Conservation (phyloP, 1,140 invertebrate genomes). For the Batillaria attramentaria region DNA sequence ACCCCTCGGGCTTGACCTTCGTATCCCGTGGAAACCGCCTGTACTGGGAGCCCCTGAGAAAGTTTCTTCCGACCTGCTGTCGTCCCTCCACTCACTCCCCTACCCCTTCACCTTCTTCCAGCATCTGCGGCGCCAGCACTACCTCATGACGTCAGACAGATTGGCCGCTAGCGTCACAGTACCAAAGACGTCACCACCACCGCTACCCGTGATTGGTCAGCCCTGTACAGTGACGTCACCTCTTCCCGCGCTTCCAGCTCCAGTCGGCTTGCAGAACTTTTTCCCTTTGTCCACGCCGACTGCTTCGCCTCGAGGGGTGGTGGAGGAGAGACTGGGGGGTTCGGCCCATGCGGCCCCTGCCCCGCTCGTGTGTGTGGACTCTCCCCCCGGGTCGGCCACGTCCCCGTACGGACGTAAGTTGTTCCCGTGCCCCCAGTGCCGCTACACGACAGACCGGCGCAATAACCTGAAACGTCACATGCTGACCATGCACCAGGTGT, state of each 20-base stretch:
- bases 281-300: not conserved
- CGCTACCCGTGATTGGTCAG: not conserved
- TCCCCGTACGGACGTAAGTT: constrained; percentile 57
- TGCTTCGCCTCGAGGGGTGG: not conserved
- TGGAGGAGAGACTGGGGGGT: not conserved
- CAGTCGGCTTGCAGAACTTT: not conserved
- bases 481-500: constrained; percentile 72
- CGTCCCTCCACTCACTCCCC: not conserved
- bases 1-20: constrained; percentile 1
- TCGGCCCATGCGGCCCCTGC: not conserved
- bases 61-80: not conserved
- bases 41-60: not conserved
- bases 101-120: constrained; percentile 3
- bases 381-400: not conserved
- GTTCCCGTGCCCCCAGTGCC: constrained; percentile 68
- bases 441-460: constrained; percentile 71
- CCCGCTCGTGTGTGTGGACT: not conserved
- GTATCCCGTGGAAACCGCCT: constrained; percentile 15
- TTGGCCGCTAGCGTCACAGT: not conserved
- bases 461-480: constrained; percentile 74
- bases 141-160: not conserved
- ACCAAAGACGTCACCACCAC: not conserved
- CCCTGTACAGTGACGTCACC: constrained; percentile 1
- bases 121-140: constrained; percentile 18
- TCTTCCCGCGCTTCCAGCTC: not conserved